Evolutionary conservation across 2,888 invertebrate species (phyloP).

Genomic region (Drosophila demipolita): DNA sequence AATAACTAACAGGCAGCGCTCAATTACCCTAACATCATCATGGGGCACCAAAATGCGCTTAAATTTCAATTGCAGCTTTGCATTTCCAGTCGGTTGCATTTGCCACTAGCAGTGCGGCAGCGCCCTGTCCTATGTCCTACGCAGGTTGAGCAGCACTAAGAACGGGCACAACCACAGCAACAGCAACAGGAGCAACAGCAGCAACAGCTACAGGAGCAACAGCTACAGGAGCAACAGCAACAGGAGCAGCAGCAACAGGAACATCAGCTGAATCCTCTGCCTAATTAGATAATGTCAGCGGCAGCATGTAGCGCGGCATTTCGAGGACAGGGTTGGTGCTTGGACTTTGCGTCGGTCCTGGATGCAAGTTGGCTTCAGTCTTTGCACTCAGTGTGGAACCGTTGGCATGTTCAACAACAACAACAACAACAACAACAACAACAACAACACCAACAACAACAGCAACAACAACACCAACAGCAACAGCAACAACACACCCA

Average conservation of each 20-base stretch:
- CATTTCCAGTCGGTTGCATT: conserved; percentile 30
- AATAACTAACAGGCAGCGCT: conserved; percentile 37
- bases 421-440: background rate
- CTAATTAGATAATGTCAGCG: conserved; percentile 82
- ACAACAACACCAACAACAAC: background rate
- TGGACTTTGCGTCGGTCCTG: conserved; percentile 1
- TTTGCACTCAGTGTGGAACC: conserved; percentile 28
- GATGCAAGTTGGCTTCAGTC: conserved; percentile 12
- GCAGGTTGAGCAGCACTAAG: background rate
- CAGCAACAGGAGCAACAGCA: background rate
- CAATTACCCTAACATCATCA: conserved; percentile 52
- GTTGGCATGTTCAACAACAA: conserved; percentile 4
- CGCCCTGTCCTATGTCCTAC: background rate
- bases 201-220: conserved; percentile 15
- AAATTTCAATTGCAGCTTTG: conserved; percentile 55
- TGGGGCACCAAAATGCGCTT: conserved; percentile 53
- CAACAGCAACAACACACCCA: background rate
- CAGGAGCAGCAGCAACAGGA: conserved; percentile 13
- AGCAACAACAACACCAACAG: background rate
- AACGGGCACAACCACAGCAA: background rate
- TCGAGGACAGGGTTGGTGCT: conserved; percentile 29
- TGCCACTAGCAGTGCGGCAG: background rate
- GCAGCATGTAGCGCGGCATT: conserved; percentile 64
- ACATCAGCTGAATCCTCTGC: conserved; percentile 44
- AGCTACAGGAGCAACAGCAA: conserved; percentile 14